These are phyloP conservation scores for Hemibagrus wyckioides DNA, from an alignment of 2,113 vertebrate genomes.

Conservation along the genomic window DNA sequence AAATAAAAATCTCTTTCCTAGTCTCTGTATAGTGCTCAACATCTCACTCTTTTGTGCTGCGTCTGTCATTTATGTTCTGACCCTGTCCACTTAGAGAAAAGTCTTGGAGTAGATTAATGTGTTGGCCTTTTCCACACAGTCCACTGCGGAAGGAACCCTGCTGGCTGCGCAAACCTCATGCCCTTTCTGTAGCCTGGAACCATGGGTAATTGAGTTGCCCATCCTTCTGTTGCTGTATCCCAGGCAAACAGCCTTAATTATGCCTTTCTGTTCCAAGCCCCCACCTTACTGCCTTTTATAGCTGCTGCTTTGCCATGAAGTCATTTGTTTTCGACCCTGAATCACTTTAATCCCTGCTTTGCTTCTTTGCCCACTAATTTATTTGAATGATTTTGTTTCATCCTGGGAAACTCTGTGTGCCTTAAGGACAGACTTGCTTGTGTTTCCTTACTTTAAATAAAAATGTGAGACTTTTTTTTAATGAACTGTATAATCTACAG, in stretches of 20 bases:
- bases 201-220: slow-evolving; percentile 58
- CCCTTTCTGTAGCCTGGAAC: slow-evolving; percentile 56
- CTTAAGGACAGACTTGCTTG: slow-evolving; percentile 36
- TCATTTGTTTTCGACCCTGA: slow-evolving; percentile 62
- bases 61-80: slow-evolving; percentile 37
- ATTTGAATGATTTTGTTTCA: slow-evolving; percentile 49
- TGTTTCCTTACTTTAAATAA: not conserved
- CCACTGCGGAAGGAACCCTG: slow-evolving; percentile 60
- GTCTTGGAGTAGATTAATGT: slow-evolving; percentile 58
- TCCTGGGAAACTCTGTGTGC: slow-evolving; percentile 54
- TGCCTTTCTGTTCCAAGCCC: slow-evolving; percentile 61
- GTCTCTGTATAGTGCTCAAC: not conserved
- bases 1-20: not conserved
- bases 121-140: slow-evolving; percentile 54
- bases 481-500: not conserved
- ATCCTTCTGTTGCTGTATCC: slow-evolving; percentile 61
- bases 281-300: slow-evolving; percentile 57
- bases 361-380: slow-evolving; percentile 61
- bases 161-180: slow-evolving; percentile 59
- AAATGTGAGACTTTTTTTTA: not conserved
- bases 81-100: slow-evolving; percentile 17
- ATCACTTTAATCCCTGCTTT: slow-evolving; percentile 56
- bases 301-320: slow-evolving; percentile 64
- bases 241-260: slow-evolving; percentile 66
- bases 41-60: slow-evolving; percentile 36